Conservation (phyloP, 2,113 vertebrate species). For the Grammomys surdaster region DNA sequence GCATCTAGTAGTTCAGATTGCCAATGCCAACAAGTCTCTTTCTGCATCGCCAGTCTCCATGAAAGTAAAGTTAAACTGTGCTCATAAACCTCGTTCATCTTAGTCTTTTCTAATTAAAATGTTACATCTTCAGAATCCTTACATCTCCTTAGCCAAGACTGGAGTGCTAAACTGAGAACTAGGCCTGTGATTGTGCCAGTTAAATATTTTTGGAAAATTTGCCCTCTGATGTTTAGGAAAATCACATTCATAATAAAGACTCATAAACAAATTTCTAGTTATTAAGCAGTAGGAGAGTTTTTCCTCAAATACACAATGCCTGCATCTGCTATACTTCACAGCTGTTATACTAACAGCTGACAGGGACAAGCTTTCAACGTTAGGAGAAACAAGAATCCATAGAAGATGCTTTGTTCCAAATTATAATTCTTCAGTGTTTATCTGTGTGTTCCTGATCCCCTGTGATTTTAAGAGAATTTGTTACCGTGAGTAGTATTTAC, state of each 20-base stretch:
- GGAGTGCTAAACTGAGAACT: constrained; percentile 37
- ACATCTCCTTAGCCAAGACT: constrained; percentile 38
- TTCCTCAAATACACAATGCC: constrained; percentile 60
- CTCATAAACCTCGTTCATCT: constrained; percentile 34
- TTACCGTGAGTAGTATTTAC: background rate
- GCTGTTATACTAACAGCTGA: constrained; percentile 70
- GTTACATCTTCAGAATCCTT: background rate
- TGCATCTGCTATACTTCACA: constrained; percentile 67
- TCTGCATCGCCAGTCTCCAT: background rate
- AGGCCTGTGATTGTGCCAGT: constrained; percentile 9
- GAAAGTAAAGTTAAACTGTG: constrained; percentile 15
- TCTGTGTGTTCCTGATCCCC: constrained; percentile 20
- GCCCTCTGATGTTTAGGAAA: constrained; percentile 32
- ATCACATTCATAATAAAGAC: background rate
- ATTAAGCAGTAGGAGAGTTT: constrained; percentile 46
- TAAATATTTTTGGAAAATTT: constrained; percentile 53
- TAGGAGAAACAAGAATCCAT: constrained; percentile 63
- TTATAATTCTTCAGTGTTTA: constrained; percentile 52
- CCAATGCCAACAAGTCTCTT: background rate
- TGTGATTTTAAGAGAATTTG: constrained; percentile 25
- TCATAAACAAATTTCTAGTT: constrained; percentile 38
- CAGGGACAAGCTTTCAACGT: constrained; percentile 66
- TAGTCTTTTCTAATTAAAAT: constrained; percentile 48
- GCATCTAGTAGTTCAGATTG: constrained; percentile 5
- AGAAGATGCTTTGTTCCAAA: constrained; percentile 58